Conservation (phyloP, 2,113 vertebrate species). For the Ursus arctos region DNA sequence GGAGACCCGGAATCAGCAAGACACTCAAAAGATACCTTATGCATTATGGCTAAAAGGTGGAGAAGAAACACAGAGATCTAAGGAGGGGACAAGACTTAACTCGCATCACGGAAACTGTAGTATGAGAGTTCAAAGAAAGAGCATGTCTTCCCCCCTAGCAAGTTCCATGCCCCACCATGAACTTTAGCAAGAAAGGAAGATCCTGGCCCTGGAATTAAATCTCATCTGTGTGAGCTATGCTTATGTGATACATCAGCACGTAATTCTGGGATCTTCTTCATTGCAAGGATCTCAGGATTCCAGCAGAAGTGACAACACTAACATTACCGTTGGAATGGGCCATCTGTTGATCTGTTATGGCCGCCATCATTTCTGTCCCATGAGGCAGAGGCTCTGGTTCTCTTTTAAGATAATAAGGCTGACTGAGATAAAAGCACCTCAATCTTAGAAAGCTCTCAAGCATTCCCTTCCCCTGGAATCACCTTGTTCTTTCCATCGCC, state of each 20-base stretch:
- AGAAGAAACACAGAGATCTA: background rate
- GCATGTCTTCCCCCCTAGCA: background rate
- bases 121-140: background rate
- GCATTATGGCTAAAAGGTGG: background rate
- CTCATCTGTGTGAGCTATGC: background rate
- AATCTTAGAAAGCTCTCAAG: background rate
- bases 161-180: background rate
- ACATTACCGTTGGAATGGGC: rapidly evolving
- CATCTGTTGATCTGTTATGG: background rate
- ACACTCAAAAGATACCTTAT: background rate
- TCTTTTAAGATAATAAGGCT: background rate
- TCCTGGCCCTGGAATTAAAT: background rate
- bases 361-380: background rate
- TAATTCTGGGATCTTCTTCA: background rate
- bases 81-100: background rate
- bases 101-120: background rate
- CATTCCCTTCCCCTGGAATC: rapidly evolving
- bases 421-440: background rate
- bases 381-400: background rate
- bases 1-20: background rate
- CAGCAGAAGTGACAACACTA: background rate
- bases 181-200: background rate
- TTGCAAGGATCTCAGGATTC: background rate
- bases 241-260: background rate
- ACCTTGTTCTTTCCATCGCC: background rate